These are phyloP conservation scores for Drosophila grimshawi DNA, from an alignment of 1,140 invertebrate species.

Conservation along the genomic window DNA sequence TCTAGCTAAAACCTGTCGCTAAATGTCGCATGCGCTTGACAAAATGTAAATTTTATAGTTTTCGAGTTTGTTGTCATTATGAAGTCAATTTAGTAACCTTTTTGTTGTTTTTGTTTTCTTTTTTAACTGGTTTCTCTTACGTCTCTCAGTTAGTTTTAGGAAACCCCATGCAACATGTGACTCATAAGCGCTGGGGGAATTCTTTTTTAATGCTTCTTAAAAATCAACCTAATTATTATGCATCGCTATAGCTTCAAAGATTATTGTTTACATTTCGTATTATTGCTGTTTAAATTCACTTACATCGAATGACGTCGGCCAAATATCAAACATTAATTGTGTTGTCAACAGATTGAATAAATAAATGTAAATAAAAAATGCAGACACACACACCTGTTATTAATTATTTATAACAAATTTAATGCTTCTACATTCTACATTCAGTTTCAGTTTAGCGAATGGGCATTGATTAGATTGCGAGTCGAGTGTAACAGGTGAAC, in stretches of 20 bases:
- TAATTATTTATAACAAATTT: conserved; percentile 31
- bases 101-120: not conserved
- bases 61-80: not conserved
- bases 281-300: conserved; percentile 16
- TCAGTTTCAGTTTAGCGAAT: not conserved
- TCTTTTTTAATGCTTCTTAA: not conserved
- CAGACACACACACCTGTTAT: not conserved
- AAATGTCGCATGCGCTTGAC: not conserved
- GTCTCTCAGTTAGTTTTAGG: not conserved
- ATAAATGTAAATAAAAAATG: not conserved
- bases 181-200: conserved; percentile 9
- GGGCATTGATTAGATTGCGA: not conserved
- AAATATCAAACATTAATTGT: not conserved
- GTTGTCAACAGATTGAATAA: not conserved
- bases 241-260: not conserved
- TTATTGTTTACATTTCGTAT: not conserved
- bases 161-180: conserved; percentile 6
- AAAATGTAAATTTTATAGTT: conserved; percentile 1
- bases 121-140: not conserved
- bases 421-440: not conserved
- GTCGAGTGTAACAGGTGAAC: conserved; percentile 47
- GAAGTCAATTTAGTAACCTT: conserved; percentile 5
- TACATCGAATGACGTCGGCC: not conserved
- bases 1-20: conserved; percentile 12
- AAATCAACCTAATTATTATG: not conserved